These are phyloP conservation scores for Germaria angustata DNA, from an alignment of 2,888 invertebrate species.

Conservation along the genomic window DNA sequence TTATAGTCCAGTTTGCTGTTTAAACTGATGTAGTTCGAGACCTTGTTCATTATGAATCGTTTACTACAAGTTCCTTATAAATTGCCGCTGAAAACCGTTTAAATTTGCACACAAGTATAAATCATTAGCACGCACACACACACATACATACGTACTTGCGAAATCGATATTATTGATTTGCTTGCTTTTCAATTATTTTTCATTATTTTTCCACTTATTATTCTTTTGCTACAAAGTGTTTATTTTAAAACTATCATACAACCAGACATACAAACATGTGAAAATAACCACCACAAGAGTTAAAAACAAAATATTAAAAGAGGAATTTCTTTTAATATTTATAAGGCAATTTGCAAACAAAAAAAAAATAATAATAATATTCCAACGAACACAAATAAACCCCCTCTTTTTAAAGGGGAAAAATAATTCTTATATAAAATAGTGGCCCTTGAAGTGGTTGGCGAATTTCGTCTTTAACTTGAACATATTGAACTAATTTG, in stretches of 20 bases:
- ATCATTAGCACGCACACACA: background rate
- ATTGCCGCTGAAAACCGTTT: conserved; percentile 49
- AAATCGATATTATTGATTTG: conserved; percentile 69
- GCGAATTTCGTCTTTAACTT: too few species aligned
- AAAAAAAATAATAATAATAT: background rate
- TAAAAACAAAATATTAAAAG: background rate
- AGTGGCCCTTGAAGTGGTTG: too few species aligned
- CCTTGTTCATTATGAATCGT: conserved; percentile 26
- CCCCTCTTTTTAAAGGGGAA: too few species aligned
- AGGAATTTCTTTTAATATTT: background rate
- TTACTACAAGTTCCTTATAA: conserved; percentile 50
- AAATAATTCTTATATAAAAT: too few species aligned
- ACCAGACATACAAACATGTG: background rate
- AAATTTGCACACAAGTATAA: conserved; percentile 7
- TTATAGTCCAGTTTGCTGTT: conserved; percentile 35
- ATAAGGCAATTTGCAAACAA: background rate
- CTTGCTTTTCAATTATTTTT: conserved; percentile 46
- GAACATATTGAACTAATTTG: too few species aligned
- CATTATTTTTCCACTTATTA: background rate
- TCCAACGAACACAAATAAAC: too few species aligned
- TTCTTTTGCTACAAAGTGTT: conserved; percentile 27
- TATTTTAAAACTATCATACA: conserved; percentile 45
- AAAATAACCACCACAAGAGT: conserved; percentile 27
- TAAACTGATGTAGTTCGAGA: conserved; percentile 34
- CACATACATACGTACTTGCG: background rate